phyloP scores from a whole-genome alignment of 2,888 invertebrate genomes.

The Polymixis lichenea region DNA sequence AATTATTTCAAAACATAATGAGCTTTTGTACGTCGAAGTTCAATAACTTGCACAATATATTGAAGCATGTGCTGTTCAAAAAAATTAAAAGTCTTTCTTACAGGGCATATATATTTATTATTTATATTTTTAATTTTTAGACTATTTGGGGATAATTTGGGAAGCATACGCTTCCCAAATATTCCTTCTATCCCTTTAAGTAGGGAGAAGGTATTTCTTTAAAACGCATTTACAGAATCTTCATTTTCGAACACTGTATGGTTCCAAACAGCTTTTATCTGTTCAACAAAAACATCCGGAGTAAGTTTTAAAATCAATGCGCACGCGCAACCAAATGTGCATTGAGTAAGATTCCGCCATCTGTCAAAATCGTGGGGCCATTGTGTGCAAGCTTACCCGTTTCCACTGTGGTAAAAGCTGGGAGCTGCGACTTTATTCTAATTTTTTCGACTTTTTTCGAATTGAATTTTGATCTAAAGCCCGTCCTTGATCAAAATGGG shows the following conservation, averaged over 20 bases:
- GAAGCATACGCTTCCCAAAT: neutral
- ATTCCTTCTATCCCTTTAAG: too few species aligned
- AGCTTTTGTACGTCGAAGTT: slow-evolving; percentile 11
- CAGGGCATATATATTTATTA: neutral
- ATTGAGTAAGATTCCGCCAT: slow-evolving; percentile 28
- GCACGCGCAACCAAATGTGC: neutral
- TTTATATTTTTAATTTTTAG: neutral
- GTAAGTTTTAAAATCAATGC: neutral
- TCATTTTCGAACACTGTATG: slow-evolving; percentile 1
- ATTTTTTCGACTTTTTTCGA: too few species aligned
- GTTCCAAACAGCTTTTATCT: neutral
- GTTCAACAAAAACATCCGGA: slow-evolving; percentile 10
- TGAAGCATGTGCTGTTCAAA: slow-evolving; percentile 3
- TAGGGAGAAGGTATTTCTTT: neutral
- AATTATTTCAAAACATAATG: slow-evolving; percentile 32
- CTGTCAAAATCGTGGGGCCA: slow-evolving; percentile 16
- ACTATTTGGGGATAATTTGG: too few species aligned
- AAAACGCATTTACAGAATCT: neutral
- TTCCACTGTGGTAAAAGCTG: neutral
- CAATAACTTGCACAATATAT: slow-evolving; percentile 7
- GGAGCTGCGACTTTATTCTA: neutral
- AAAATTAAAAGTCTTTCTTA: neutral
- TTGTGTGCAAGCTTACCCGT: slow-evolving; percentile 19
- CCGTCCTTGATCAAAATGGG: slow-evolving; percentile 19
- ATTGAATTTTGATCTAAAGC: neutral